Evolutionary conservation across 2,797 vertebrate genomes (phyloP).

Genomic region (Peromyscus eremicus): DNA sequence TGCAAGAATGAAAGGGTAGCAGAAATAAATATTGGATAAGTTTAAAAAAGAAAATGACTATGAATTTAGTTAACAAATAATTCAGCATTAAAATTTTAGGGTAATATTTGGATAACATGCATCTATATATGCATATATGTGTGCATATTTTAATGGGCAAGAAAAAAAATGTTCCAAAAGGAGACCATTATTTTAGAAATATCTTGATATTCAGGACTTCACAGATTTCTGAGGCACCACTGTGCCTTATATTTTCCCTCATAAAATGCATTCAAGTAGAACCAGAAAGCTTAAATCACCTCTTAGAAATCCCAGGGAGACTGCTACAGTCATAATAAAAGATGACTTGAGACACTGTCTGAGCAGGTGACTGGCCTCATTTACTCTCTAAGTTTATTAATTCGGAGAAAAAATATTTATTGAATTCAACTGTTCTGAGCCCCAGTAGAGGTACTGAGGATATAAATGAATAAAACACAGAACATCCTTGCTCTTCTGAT

Average conservation of each 20-base stretch:
- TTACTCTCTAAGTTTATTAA: neutral
- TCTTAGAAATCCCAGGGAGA: slow-evolving; percentile 8
- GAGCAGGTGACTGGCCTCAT: slow-evolving; percentile 15
- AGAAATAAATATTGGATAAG: slow-evolving; percentile 85
- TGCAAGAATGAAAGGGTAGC: slow-evolving; percentile 75
- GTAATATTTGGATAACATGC: neutral
- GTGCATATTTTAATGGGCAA: neutral
- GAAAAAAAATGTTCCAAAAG: neutral
- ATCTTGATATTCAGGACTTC: neutral
- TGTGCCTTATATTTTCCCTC: neutral
- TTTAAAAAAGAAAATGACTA: slow-evolving; percentile 78
- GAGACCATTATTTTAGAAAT: neutral
- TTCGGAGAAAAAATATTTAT: neutral
- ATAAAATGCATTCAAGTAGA: slow-evolving; percentile 22
- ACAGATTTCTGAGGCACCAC: neutral
- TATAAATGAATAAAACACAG: slow-evolving; percentile 24
- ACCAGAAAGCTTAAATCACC: slow-evolving; percentile 6
- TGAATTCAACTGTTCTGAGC: neutral
- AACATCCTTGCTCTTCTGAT: neutral
- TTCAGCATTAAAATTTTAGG: slow-evolving; percentile 29
- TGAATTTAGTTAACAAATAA: slow-evolving; percentile 68
- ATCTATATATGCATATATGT: neutral
- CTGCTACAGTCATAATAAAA: slow-evolving; percentile 28
- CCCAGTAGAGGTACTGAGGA: neutral
- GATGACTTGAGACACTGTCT: neutral